These are phyloP conservation scores for Suillia variegata DNA, from an alignment of 2,888 invertebrate species.

Conservation along the genomic window DNA sequence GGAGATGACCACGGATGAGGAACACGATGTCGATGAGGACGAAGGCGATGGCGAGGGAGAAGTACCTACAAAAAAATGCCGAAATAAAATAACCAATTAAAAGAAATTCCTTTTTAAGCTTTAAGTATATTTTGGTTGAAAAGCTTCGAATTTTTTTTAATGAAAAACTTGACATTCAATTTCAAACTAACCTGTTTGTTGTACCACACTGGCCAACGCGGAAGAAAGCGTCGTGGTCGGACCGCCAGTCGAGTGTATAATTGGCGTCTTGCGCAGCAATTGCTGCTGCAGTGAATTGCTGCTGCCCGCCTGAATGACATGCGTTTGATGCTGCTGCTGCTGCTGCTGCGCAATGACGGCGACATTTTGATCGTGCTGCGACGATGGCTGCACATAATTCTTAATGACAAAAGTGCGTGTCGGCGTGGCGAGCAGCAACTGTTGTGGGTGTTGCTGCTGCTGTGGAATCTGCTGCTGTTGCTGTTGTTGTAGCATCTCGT, in stretches of 20 bases:
- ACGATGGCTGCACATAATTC: conserved; percentile 57
- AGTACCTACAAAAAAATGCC: conserved; percentile 34
- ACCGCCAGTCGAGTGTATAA: conserved; percentile 51
- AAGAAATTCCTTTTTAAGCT: background rate
- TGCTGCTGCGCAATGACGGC: conserved; percentile 26
- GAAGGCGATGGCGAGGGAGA: conserved; percentile 54
- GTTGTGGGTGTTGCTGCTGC: conserved; percentile 29
- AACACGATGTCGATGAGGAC: conserved; percentile 51
- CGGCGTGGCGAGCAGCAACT: conserved; percentile 41
- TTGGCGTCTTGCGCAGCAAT: conserved; percentile 52
- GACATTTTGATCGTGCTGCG: conserved; percentile 42
- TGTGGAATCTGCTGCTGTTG: conserved; percentile 21
- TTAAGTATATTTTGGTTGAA: too few relatives aligned
- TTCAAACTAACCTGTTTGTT: conserved; percentile 48
- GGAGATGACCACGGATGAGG: conserved; percentile 53
- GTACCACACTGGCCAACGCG: conserved; percentile 49
- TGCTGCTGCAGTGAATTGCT: conserved; percentile 43
- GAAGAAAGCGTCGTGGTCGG: conserved; percentile 39
- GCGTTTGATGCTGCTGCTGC: conserved; percentile 34
- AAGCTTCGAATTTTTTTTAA: too few relatives aligned
- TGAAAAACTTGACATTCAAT: too few relatives aligned
- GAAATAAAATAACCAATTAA: background rate
- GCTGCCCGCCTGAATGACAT: conserved; percentile 37
- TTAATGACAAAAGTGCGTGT: conserved; percentile 57
- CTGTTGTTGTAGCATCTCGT: conserved; percentile 6